Base-by-base conservation (phyloP, 2,113 vertebrate species). In the Antechinus flavipes region DNA sequence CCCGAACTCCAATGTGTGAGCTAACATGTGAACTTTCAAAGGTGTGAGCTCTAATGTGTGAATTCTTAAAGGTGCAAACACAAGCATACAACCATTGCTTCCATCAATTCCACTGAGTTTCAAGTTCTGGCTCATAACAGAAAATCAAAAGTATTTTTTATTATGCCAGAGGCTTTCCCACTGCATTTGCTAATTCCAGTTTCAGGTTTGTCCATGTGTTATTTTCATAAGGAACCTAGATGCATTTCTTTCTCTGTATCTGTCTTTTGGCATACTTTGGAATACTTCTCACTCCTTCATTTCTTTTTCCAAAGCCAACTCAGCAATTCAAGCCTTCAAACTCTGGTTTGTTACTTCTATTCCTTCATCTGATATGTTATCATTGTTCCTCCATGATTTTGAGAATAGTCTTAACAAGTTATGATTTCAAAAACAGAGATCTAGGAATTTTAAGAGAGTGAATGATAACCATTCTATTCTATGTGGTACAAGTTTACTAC, bases 391-490 rank as follows among this genome's bases (percentile, higher is more conserved):
- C 30, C 92, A 19, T 76, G 42, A n/a, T 47, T 11, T 25, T 23
- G 42, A 89, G n/a, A 91, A 90, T 5, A 92, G 68, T 35, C 30
- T 68, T 68, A 30, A 35, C 16, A 90, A 90, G 27, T 30, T 90
- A 30, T 55, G 54, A 95, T 68, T 61, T 93, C 49, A 92, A 8
- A 5, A 90, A 11, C 1, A 90, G 91, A 90, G 92, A 26, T 68
- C 90, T 89, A 91, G 16, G 52, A 35, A 97, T 25, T 61, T 0
- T 76, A 93, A 92, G 61, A 96, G 46, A 68, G 68, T 5, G 35
- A 10, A 50, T 22, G 8, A 12, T 49, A 54, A 26, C 91, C 8
- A 10, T 90, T 92, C 8, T 4, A 89, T n/a, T 22, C 22, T 89
- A 47, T 12, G 23, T 7, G 2, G 61, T 22, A 55, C 89, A 22